A percentile compares a stretch with the other conserved stretches of the same genome.
Evolutionary conservation across 53 echinoderm and acorn worm genomes (phyloP).

Genomic region (Mesocentrotus franciscanus): DNA sequence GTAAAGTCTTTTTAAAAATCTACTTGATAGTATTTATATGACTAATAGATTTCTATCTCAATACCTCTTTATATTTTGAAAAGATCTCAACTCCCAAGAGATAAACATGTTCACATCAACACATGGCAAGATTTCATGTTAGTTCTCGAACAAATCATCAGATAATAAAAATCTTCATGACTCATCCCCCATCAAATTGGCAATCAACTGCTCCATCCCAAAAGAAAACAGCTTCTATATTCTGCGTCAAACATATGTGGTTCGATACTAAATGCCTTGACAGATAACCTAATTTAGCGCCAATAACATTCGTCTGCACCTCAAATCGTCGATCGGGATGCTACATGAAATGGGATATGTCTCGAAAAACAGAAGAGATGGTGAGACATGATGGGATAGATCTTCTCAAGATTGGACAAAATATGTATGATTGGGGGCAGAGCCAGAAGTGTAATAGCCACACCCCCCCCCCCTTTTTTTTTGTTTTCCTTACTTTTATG

Average conservation of each 20-base stretch:
- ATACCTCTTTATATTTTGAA: no score
- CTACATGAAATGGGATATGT: constrained; percentile 18
- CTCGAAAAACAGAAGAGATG: background rate
- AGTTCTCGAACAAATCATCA: background rate
- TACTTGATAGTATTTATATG: no score
- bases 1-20: no score
- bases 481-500: no score
- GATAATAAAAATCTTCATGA: background rate
- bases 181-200: constrained; percentile 23
- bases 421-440: no score
- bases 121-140: background rate
- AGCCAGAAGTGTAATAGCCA: no score
- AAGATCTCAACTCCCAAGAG: no score
- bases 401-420: background rate
- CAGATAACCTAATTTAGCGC: constrained; percentile 25
- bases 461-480: no score
- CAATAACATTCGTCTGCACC: background rate
- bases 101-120: background rate
- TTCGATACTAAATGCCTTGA: constrained; percentile 29
- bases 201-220: background rate
- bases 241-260: constrained; percentile 3
- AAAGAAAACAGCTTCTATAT: background rate
- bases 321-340: background rate
- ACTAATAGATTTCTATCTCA: no score
- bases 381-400: background rate